Evolutionary conservation across 2,113 vertebrate genomes (phyloP).

Genomic region (Falcunculus frontatus): DNA sequence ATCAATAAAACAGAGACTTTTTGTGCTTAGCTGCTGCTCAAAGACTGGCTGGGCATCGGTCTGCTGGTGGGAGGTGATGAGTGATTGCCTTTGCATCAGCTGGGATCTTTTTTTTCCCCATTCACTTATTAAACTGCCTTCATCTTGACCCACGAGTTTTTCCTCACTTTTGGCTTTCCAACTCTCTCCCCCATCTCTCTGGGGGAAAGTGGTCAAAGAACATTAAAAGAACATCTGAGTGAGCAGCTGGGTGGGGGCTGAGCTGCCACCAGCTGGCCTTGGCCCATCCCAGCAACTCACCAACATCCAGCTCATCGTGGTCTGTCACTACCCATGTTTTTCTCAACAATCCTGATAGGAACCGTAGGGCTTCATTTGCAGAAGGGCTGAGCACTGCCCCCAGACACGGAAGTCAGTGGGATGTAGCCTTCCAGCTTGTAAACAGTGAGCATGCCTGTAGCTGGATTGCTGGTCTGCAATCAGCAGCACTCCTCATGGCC

Average conservation of each 20-base stretch:
- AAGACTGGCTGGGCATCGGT: background rate
- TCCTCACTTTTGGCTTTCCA: background rate
- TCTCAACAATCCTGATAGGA: background rate
- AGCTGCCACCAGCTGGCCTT: background rate
- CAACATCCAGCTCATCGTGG: background rate
- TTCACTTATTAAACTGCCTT: background rate
- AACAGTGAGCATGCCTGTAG: background rate
- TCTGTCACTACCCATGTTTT: background rate
- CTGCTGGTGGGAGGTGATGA: background rate
- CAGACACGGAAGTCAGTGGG: background rate
- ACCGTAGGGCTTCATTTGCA: background rate
- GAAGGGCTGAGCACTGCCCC: background rate
- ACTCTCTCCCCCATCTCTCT: rapidly evolving
- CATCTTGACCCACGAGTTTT: background rate
- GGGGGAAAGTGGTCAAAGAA: background rate
- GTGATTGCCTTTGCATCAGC: background rate
- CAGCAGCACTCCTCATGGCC: background rate
- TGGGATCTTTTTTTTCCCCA: background rate
- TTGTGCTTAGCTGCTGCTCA: background rate
- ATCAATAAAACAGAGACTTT: background rate
- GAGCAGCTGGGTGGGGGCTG: background rate
- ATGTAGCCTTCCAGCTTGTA: background rate
- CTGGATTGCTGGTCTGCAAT: background rate
- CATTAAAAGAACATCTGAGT: background rate
- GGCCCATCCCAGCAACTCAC: background rate